Percentiles rank a stretch among this genome's conserved stretches.
Evolutionary conservation across 2,113 vertebrate genomes (phyloP).

Genomic region (Ursus arctos): DNA sequence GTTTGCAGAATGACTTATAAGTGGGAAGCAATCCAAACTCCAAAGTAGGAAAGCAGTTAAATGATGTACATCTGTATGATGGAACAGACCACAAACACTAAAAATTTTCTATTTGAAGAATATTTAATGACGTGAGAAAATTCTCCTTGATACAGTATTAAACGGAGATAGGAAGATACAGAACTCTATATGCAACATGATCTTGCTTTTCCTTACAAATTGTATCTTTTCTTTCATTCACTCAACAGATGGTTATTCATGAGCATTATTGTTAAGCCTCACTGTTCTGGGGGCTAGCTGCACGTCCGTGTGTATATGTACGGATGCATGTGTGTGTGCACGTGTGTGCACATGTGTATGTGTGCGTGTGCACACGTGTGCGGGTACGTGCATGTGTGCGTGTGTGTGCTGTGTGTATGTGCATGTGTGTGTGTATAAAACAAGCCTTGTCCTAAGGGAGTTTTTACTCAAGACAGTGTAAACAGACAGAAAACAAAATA

Average conservation of each 20-base stretch:
- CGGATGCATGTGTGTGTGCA: fast-evolving
- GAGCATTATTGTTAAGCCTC: fast-evolving
- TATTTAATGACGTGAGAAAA: background rate
- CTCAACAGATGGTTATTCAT: too few species aligned
- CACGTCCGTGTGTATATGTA: background rate
- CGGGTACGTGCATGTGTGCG: fast-evolving
- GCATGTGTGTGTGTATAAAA: background rate
- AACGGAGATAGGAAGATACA: background rate
- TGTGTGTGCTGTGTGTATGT: background rate
- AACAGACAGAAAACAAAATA: background rate
- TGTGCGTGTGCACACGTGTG: background rate
- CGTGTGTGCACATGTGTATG: too few species aligned
- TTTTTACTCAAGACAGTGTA: background rate
- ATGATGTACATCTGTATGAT: fast-evolving
- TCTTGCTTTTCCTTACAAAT: background rate
- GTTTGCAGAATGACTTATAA: too few species aligned
- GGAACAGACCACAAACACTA: too few species aligned
- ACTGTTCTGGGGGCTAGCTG: background rate
- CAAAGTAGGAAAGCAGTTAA: background rate
- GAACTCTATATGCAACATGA: background rate
- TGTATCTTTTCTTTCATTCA: background rate
- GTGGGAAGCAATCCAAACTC: background rate
- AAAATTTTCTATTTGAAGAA: background rate
- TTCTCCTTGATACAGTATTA: background rate
- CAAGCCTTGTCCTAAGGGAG: background rate